Evolutionary conservation across 2,113 vertebrate genomes (phyloP), one percentile per base, ranked within the genome.

Genomic region (Phyllostomus discolor): DNA sequence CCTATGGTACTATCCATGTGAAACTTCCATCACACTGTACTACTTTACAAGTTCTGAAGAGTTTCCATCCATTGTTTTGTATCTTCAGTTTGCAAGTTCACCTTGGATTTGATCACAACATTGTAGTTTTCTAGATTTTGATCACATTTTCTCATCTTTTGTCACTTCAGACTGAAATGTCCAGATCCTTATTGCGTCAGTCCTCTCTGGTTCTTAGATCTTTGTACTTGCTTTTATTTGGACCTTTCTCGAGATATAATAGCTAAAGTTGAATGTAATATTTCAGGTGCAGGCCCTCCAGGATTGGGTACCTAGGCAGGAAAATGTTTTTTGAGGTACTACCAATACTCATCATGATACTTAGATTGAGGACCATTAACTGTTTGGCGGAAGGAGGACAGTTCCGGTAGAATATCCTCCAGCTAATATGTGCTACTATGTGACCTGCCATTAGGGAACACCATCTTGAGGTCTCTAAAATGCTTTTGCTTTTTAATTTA

Each of bases 61-160:
- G 31, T 83, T 81, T 72, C 50, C 59, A 26, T 69, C 4, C 35
- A 28, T 43, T 90, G 76, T 64, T 33, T 24, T 70, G 48, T 54
- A 46, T 81, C 41, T 41, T 95, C 2, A 41, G 28, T 73, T 95
- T 80, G 52, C 6, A 84, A 85, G 16, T 86, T 91, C 35, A 79
- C 7, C 31, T 73, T 67, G 41, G 81, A 22, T 28, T 88, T 94
- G n/a, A 89, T 92, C 62, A 85, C 22, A 66, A 9, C 3, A 35
- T 52, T 90, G 64, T 54, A 31, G 28, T 89, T 96, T 88, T 88
- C 78, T 93, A 82, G 41, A 83, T 86, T 87, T 82, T 90, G 62
- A 81, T 83, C 17, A 75, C 59, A 57, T 67, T 64, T 10, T 26
- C 12, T 64, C 16, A 73, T 38, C 19, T 33, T 80, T 52, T 69